phyloP scores from a whole-genome alignment of 2,888 invertebrate genomes.

The Allacma fusca region DNA sequence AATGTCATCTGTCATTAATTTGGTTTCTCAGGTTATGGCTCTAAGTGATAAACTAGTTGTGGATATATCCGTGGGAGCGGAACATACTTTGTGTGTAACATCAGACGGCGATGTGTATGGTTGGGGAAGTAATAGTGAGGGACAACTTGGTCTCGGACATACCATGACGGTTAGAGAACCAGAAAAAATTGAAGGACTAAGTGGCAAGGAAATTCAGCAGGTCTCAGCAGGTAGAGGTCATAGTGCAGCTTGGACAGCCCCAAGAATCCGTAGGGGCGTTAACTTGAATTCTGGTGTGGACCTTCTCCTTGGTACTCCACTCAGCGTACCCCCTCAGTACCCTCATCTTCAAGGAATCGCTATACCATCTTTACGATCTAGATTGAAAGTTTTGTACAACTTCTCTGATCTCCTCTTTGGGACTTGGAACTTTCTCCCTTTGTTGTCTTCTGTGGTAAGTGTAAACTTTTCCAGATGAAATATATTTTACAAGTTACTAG shows the following conservation, averaged over 20 bases:
- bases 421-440: constrained; percentile 69
- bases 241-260: constrained; percentile 72
- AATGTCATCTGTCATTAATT: neutral
- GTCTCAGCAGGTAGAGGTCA: constrained; percentile 73
- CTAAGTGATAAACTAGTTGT: constrained; percentile 68
- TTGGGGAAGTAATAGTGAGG: constrained; percentile 66
- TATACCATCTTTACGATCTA: constrained; percentile 67
- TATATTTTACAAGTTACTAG: too few species aligned
- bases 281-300: constrained; percentile 63
- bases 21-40: constrained; percentile 64
- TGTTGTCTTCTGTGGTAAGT: constrained; percentile 65
- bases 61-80: constrained; percentile 71
- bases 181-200: constrained; percentile 67
- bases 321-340: constrained; percentile 70
- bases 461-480: neutral
- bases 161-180: constrained; percentile 70
- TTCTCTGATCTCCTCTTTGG: constrained; percentile 72
- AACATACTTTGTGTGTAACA: constrained; percentile 68
- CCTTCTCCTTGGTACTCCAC: constrained; percentile 61
- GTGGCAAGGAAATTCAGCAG: constrained; percentile 67
- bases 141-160: constrained; percentile 71
- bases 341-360: constrained; percentile 67
- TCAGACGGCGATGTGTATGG: constrained; percentile 54
- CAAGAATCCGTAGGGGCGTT: constrained; percentile 67
- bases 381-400: constrained; percentile 70